Evolutionary conservation across 2,113 vertebrate species (phyloP).

Genomic region (Castor canadensis): DNA sequence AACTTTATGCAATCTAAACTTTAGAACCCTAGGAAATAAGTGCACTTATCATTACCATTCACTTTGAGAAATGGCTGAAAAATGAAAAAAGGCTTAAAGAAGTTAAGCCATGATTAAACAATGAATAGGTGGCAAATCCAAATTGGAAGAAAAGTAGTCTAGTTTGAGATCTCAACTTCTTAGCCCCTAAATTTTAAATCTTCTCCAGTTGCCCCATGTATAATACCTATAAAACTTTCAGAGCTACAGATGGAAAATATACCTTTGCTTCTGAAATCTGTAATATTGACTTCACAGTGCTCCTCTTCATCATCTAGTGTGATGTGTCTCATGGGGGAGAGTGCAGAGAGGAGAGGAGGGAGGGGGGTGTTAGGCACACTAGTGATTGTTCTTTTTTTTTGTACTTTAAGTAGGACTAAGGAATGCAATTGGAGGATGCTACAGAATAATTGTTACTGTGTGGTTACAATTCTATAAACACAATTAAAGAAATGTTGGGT

Average conservation of each 20-base stretch:
- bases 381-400: neutral
- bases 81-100: neutral
- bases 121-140: neutral
- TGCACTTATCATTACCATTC: neutral
- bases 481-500: neutral
- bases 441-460: neutral
- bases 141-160: neutral
- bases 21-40: neutral
- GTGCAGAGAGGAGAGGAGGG: neutral
- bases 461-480: neutral
- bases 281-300: neutral
- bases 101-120: neutral
- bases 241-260: neutral
- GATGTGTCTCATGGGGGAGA: neutral
- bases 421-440: neutral
- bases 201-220: neutral
- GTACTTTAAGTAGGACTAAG: neutral
- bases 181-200: neutral
- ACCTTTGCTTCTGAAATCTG: neutral
- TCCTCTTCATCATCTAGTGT: neutral
- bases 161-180: neutral
- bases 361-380: rapidly evolving
- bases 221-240: neutral
- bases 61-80: neutral
- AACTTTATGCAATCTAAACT: too few relatives aligned